phyloP scores from a whole-genome alignment of 1,140 invertebrate genomes.

The Halesus radiatus region DNA sequence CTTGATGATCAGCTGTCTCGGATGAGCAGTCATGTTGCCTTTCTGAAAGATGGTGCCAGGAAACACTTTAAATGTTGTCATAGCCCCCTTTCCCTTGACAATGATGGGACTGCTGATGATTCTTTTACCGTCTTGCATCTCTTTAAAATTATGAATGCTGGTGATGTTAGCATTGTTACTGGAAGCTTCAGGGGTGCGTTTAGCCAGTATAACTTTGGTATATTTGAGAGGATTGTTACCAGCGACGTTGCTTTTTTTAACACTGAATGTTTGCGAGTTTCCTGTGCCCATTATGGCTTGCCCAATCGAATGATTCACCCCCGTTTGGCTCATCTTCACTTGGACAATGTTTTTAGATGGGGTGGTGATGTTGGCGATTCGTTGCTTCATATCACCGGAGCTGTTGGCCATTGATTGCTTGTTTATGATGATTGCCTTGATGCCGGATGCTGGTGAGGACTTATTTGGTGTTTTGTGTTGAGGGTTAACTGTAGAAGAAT shows the following conservation, averaged over 20 bases:
- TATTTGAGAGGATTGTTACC: constrained; percentile 45
- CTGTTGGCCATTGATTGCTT: constrained; percentile 47
- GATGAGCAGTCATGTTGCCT: constrained; percentile 37
- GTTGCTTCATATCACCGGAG: constrained; percentile 21
- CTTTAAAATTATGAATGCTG: background rate
- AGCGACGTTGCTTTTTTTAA: constrained; percentile 24
- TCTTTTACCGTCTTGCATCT: background rate
- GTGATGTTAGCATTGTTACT: background rate
- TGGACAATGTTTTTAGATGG: constrained; percentile 45
- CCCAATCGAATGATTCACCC: constrained; percentile 4
- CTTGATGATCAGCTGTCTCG: constrained; percentile 49
- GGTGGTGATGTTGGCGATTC: background rate
- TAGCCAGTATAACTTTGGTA: constrained; percentile 52
- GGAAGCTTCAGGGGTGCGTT: constrained; percentile 28
- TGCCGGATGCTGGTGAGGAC: constrained; percentile 6
- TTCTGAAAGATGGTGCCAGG: constrained; percentile 49
- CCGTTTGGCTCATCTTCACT: constrained; percentile 37
- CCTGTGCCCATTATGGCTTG: constrained; percentile 18
- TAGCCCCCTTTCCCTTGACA: constrained; percentile 49
- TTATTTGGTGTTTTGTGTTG: background rate
- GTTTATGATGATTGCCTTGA: constrained; percentile 54
- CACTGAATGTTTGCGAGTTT: constrained; percentile 19
- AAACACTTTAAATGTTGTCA: constrained; percentile 50
- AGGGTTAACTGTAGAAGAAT: constrained; percentile 28
- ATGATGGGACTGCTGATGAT: constrained; percentile 48